These are phyloP conservation scores for Netelia inedita DNA, from an alignment of 2,888 invertebrate genomes.

Conservation along the genomic window DNA sequence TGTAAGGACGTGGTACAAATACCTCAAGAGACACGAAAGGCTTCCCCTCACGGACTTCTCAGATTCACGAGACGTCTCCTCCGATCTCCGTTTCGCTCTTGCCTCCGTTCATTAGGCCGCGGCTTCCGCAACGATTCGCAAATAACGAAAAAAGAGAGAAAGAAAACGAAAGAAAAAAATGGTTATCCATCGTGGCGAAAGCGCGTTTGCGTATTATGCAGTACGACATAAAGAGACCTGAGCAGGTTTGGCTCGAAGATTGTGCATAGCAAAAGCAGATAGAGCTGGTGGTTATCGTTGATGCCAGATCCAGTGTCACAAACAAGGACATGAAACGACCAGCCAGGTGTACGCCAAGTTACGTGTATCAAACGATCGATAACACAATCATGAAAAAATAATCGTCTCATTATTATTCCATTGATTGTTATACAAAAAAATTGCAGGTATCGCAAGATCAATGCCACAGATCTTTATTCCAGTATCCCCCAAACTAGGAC, in stretches of 20 bases:
- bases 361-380: constrained; percentile 16
- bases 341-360: constrained; percentile 13
- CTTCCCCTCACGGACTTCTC: constrained; percentile 47
- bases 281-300: constrained; percentile 24
- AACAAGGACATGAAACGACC: constrained; percentile 22
- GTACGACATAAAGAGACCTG: not conserved
- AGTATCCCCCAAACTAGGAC: not conserved
- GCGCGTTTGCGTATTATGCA: constrained; percentile 2
- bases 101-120: constrained; percentile 58
- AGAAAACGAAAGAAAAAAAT: not conserved
- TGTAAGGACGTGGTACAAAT: constrained; percentile 26
- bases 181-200: not conserved
- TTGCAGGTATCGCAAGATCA: not conserved
- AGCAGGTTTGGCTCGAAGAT: constrained; percentile 22
- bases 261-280: constrained; percentile 8
- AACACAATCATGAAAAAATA: not conserved
- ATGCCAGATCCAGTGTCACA: constrained; percentile 17
- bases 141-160: not conserved
- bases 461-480: not conserved
- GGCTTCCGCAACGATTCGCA: constrained; percentile 25
- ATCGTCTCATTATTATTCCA: not conserved
- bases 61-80: constrained; percentile 54
- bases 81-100: constrained; percentile 55
- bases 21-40: constrained; percentile 40
- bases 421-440: not conserved